Percentiles rank a stretch among this genome's conserved stretches.
Conservation (phyloP, 2,888 invertebrate species). For the Amitus sp. region DNA sequence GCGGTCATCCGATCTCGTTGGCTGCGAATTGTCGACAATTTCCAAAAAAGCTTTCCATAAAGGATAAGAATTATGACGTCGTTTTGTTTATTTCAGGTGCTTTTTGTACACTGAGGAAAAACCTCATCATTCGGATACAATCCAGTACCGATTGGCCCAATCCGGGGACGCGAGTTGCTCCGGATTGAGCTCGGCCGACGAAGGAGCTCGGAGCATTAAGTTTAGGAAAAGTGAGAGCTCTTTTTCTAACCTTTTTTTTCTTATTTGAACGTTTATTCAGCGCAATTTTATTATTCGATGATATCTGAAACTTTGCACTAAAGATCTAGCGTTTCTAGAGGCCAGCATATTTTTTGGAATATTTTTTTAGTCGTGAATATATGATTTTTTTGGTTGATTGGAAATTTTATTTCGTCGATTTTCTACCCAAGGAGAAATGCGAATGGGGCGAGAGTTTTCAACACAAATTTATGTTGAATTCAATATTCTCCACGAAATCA, state of each 20-base stretch:
- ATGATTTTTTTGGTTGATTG: no score
- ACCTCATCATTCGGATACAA: constrained; percentile 62
- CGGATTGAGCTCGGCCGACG: constrained; percentile 78
- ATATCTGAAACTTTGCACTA: no score
- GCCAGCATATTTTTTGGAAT: no score
- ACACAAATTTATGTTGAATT: no score
- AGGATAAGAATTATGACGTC: neutral
- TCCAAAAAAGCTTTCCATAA: neutral
- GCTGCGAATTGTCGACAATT: neutral
- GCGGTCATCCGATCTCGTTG: constrained; percentile 1
- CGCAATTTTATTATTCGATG: no score
- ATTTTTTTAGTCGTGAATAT: no score
- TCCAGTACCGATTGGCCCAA: constrained; percentile 77
- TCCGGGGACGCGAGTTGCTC: constrained; percentile 85
- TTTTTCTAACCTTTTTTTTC: neutral
- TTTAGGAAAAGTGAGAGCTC: constrained; percentile 74
- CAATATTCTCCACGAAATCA: no score
- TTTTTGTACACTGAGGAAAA: constrained; percentile 76
- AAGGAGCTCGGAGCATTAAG: constrained; percentile 83
- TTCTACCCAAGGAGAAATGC: no score
- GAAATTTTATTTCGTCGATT: no score
- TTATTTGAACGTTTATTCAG: no score
- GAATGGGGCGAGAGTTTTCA: no score
- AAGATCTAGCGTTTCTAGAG: no score
- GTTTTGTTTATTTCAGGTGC: constrained; percentile 69